These are phyloP conservation scores for Drosophila sechellia DNA, from an alignment of 1,140 invertebrate species.

Conservation along the genomic window DNA sequence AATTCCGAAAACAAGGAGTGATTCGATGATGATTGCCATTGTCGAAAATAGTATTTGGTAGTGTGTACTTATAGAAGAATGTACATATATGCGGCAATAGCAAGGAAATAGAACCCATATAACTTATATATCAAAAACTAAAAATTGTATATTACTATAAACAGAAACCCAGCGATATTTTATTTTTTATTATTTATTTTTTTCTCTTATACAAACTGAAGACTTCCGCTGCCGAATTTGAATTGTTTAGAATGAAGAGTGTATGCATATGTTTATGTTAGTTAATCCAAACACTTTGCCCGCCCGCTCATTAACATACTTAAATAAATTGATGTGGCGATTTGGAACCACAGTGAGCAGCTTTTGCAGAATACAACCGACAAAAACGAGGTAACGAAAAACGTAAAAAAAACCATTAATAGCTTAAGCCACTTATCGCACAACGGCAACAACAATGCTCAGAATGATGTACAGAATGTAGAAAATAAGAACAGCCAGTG, in stretches of 20 bases:
- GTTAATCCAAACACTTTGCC: constrained; percentile 5
- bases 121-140: too few relatives aligned
- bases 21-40: constrained; percentile 1
- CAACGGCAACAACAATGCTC: constrained; percentile 68
- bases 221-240: not conserved
- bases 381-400: constrained; percentile 58
- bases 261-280: constrained; percentile 9
- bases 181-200: constrained; percentile 2
- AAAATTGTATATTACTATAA: not conserved
- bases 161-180: not conserved
- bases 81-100: too few relatives aligned
- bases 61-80: too few relatives aligned
- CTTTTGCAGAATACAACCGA: constrained; percentile 27
- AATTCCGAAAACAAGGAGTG: constrained; percentile 23
- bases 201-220: not conserved
- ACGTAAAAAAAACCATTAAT: constrained; percentile 73
- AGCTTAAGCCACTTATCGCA: constrained; percentile 81
- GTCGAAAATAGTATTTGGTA: not conserved
- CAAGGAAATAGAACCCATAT: not conserved
- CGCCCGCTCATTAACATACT: constrained; percentile 25
- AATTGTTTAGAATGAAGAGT: not conserved
- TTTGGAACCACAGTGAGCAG: constrained; percentile 60
- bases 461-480: constrained; percentile 63
- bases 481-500: constrained; percentile 64
- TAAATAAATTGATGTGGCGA: constrained; percentile 13